phyloP scores from a whole-genome alignment of 2,888 invertebrate genomes.

The Ommatoiulus sabulosus region DNA sequence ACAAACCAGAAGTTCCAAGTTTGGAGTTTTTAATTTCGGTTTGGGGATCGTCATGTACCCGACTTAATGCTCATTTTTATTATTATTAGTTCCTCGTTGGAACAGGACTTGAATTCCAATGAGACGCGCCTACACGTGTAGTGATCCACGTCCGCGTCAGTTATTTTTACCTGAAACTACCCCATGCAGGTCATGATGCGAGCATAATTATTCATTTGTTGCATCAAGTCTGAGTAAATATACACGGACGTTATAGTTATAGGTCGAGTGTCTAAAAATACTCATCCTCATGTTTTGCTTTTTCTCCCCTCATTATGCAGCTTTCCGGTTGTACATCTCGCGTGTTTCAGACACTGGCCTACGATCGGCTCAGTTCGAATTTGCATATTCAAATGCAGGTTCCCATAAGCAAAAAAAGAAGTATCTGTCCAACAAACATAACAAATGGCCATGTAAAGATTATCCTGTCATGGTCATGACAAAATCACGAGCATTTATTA shows the following conservation, averaged over 20 bases:
- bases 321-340: conserved; percentile 6
- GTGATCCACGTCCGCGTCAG: neutral
- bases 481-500: neutral
- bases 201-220: neutral
- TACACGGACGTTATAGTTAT: neutral
- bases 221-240: neutral
- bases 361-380: neutral
- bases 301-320: neutral
- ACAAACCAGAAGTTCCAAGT: no score
- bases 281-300: neutral
- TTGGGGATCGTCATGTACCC: no score
- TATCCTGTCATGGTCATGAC: neutral
- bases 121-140: no score
- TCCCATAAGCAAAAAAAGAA: neutral
- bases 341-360: neutral
- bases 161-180: neutral
- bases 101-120: neutral
- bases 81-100: no score
- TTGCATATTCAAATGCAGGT: conserved; percentile 5
- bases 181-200: neutral
- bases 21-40: no score
- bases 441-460: neutral
- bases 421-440: neutral
- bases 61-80: no score
- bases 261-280: conserved; percentile 11